These are phyloP conservation scores for Palythoa heliodiscus DNA, from an alignment of 92 coral and sea anemone genomes.

Conservation along the genomic window DNA sequence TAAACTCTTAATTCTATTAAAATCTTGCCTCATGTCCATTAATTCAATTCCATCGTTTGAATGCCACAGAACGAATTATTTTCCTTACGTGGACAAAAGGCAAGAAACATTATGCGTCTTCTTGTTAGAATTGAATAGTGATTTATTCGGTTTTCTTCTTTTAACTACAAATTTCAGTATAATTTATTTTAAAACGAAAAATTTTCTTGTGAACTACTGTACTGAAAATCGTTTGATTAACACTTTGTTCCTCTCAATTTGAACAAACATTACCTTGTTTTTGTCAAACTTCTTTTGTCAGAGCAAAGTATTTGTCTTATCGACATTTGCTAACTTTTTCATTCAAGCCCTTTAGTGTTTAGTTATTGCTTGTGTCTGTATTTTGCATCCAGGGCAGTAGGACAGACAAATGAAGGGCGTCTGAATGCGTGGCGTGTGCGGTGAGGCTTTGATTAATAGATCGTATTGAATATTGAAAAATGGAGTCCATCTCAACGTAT, in stretches of 20 bases:
- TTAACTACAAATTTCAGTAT: no score
- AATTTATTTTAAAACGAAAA: no score
- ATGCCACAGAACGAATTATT: background rate
- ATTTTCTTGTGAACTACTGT: background rate
- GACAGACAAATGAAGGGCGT: background rate
- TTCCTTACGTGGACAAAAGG: no score
- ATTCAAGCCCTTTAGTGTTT: background rate
- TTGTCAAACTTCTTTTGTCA: conserved; percentile 16
- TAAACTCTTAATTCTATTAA: background rate
- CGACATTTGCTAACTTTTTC: background rate
- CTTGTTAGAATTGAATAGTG: no score
- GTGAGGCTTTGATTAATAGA: background rate
- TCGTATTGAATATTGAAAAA: background rate
- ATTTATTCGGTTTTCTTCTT: no score
- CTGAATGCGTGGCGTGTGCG: background rate
- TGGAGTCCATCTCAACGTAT: background rate
- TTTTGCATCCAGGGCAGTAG: background rate
- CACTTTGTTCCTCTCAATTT: background rate
- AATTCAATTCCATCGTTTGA: background rate
- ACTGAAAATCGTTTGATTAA: background rate
- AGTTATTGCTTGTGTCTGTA: background rate
- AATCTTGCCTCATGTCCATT: background rate
- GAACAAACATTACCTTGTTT: background rate
- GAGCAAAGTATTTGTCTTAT: background rate
- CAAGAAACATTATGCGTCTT: no score